Base-by-base conservation (phyloP, 2,888 invertebrate species). In the Ashinkailepas kermadecensis region DNA sequence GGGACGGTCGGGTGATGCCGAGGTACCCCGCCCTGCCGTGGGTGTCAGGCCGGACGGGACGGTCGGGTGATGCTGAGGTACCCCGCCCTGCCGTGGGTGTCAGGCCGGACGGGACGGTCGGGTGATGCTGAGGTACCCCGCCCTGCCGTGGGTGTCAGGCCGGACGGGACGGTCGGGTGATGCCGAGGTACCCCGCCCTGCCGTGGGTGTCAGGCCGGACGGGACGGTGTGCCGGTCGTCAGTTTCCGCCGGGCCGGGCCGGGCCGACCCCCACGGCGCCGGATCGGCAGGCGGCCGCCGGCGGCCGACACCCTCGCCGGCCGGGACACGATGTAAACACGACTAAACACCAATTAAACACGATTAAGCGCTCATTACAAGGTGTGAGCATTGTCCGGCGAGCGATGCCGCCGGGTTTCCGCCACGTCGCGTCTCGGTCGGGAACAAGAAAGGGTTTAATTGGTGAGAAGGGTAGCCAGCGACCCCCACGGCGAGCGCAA, bases 321-420 rank as follows among this genome's bases (percentile, higher is more conserved):
- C 74, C 21, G 18, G 18, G 74, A 54, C 56, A 21, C 74, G 74
- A 18, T 18, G 74, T 21, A 74, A 74, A 74, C 74, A 74, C 74
- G 74, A 56, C 74, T 74, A 74, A 74, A 74, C 74, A 74, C 74
- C 74, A 74, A 74, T 74, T 74, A 74, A 56, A 74, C 74, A 74
- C 54, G 74, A 74, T 74, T 74, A 74, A 56, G 74, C 74, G 74
- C 74, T 74, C 74, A 56, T 74, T 74, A 74, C 74, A 54, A 74
- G 56, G 74, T 74, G 74, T 74, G 74, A 74, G 56, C 56, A 18
- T 9, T 56, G 56, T 56, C 21, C 56, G 54, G 74, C 74, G 56
- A 54, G 7, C 18, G 12, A 9, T 1, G 74, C 74, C 56, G 21
- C 10, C 18, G 74, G 54, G 74, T 56, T 74, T 74, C 74, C 74